phyloP scores from a whole-genome alignment of 2,797 vertebrate species.

The Cirrhinus molitorella region DNA sequence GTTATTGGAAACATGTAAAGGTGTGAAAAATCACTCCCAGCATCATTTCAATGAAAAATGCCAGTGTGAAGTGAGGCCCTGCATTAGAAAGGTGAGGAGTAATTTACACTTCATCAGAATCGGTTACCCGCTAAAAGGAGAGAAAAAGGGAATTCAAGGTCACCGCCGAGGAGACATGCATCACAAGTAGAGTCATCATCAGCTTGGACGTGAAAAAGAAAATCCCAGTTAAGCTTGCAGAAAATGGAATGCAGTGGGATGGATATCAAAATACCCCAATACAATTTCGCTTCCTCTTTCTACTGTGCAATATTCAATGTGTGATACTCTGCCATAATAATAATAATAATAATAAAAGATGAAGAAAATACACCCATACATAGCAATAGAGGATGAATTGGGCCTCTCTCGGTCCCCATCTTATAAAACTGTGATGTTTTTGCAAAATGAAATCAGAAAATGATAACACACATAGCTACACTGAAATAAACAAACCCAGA shows the following conservation, averaged over 20 bases:
- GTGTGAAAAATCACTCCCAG: slow-evolving; percentile 26
- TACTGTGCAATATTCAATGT: background rate
- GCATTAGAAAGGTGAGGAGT: slow-evolving; percentile 10
- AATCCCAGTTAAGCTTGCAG: slow-evolving; percentile 63
- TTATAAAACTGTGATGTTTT: slow-evolving; percentile 15
- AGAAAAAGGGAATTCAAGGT: slow-evolving; percentile 43
- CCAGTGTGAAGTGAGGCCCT: background rate
- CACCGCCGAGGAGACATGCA: slow-evolving; percentile 38
- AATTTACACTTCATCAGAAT: slow-evolving; percentile 27
- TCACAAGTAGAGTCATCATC: slow-evolving; percentile 41
- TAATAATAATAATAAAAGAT: background rate
- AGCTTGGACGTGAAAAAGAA: slow-evolving; percentile 57
- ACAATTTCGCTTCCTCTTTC: slow-evolving; percentile 10
- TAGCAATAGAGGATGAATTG: background rate
- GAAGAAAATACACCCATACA: background rate
- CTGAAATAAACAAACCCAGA: slow-evolving; percentile 8
- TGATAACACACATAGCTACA: background rate
- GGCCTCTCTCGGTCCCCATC: background rate
- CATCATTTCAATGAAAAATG: slow-evolving; percentile 18
- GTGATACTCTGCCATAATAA: background rate
- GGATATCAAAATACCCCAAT: slow-evolving; percentile 31
- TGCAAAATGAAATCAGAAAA: slow-evolving; percentile 11
- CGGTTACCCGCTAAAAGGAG: background rate
- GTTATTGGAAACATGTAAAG: slow-evolving; percentile 12
- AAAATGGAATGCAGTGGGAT: slow-evolving; percentile 47